Base-by-base conservation (phyloP, 2,888 invertebrate species). In the Carcina quercana region DNA sequence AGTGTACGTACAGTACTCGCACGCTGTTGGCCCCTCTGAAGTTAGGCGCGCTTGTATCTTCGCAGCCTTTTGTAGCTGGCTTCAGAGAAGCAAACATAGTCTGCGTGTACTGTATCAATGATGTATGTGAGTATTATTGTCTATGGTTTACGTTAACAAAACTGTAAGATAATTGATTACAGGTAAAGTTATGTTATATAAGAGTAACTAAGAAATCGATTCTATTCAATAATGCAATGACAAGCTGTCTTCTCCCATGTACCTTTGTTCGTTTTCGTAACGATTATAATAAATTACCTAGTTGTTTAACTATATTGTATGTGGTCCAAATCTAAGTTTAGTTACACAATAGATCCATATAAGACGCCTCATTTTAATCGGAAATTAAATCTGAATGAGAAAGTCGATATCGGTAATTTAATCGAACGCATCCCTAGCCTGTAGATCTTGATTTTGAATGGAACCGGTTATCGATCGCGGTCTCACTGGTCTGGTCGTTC, bases 381-480 rank as follows among this genome's bases (percentile, higher is more conserved):
- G 53, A 56, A 61, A 60, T 59, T 46, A 33, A 60, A 61, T 54
- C 47, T 55, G 52, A 47, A 59, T 53, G 33, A 52, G 47, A 48
- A 50, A 48, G 35, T 50, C 35, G 45, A 47, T 63, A 63, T 63
- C 58, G 58, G 62, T 59, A 58, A 60, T 63, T 62, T 53, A 57
- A 65, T 65, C 58, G 50, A 49, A 53, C 48, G 45, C 47, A 57
- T 52, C 66, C 60, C 38, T 43, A 48, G 47, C 46, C 28, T 33
- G 25, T 28, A n/a, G 50, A 48, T 58, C 49, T 53, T 45, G 47
- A 47, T 51, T 46, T 42, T 32, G 44, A 43, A 46, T 28, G 40
- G 39, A 70, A 74, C 71, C 68, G 66, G 72, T 67, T 53, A 44
- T 40, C 17, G 46, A 56, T 45, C 37, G 41, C 44, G 43, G 44